Evolutionary conservation across 2,113 vertebrate species (phyloP).

Genomic region (Abramis brama): DNA sequence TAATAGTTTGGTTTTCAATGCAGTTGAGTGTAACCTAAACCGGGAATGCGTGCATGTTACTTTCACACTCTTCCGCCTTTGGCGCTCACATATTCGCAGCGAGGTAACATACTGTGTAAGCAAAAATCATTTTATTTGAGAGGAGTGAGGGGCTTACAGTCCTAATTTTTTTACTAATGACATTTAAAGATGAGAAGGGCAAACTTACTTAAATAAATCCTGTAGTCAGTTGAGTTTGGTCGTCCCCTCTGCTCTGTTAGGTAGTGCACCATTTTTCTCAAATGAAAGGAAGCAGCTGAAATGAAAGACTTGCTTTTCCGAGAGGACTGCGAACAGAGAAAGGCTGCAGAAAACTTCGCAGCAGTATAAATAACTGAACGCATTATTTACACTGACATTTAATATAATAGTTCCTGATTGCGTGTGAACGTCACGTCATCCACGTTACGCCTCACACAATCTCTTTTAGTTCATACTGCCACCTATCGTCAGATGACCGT

Average conservation of each 20-base stretch:
- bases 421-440: background rate
- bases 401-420: constrained; percentile 40
- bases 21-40: background rate
- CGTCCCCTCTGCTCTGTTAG: constrained; percentile 83
- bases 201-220: constrained; percentile 94
- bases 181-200: background rate
- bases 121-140: background rate
- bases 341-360: constrained; percentile 29
- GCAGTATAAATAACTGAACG: constrained; percentile 47
- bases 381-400: constrained; percentile 56
- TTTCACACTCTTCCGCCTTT: background rate
- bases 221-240: constrained; percentile 77
- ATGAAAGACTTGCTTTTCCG: constrained; percentile 52
- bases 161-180: background rate
- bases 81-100: background rate
- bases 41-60: background rate
- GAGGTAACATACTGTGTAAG: background rate
- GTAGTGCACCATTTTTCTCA: constrained; percentile 78
- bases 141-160: no score
- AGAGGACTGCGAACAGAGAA: constrained; percentile 41
- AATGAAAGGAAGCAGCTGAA: constrained; percentile 35
- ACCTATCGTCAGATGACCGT: background rate
- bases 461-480: background rate
- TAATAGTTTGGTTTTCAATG: background rate
- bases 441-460: background rate